phyloP scores from a whole-genome alignment of 2,113 vertebrate species.

The Suncus etruscus region DNA sequence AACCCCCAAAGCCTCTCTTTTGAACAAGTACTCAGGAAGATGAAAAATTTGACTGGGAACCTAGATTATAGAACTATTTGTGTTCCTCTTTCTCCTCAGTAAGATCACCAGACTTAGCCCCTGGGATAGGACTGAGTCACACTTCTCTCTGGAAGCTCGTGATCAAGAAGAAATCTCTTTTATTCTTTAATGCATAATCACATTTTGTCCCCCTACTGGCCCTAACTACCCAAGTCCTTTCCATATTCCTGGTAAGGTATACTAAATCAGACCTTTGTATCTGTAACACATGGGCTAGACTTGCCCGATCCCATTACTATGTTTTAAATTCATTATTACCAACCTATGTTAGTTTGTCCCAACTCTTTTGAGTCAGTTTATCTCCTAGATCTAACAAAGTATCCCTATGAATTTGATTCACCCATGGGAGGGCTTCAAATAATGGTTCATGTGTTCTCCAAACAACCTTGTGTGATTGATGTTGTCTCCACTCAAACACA shows the following conservation, averaged over 20 bases:
- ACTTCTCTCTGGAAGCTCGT: conserved; percentile 1
- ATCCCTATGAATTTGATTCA: conserved; percentile 14
- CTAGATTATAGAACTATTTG: neutral
- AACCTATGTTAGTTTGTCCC: conserved; percentile 18
- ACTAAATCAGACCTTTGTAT: neutral
- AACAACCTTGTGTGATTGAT: neutral
- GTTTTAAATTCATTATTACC: conserved; percentile 9
- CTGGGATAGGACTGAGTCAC: neutral
- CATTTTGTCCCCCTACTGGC: neutral
- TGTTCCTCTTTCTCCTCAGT: neutral
- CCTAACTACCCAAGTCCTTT: neutral
- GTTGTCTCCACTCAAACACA: accelerated
- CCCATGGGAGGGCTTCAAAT: neutral
- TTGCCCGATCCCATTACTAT: neutral
- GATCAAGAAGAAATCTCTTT: neutral
- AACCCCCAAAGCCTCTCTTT: neutral
- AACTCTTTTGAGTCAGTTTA: neutral
- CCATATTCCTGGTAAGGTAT: neutral
- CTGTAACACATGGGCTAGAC: neutral
- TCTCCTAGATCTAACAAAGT: neutral
- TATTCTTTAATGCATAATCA: neutral
- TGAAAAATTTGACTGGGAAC: neutral
- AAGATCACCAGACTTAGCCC: neutral
- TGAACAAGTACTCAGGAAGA: neutral
- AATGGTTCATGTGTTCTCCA: neutral